Percentiles rank a stretch among this genome's conserved stretches.
Conservation (phyloP, 2,797 vertebrate genomes). For the Acanthopagrus latus region DNA sequence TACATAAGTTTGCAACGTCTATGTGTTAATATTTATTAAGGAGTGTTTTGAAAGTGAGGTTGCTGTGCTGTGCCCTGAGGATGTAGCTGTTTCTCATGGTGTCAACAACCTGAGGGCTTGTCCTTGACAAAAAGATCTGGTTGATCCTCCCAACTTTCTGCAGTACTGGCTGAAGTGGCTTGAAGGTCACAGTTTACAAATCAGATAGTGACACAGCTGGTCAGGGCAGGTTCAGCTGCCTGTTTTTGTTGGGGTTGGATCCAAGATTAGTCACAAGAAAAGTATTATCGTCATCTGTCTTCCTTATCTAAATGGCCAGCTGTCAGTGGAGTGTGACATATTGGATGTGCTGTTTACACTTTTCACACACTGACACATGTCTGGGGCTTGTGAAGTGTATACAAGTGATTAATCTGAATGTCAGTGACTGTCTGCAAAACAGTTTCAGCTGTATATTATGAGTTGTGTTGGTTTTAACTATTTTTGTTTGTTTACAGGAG, state of each 20-base stretch:
- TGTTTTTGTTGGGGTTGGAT: neutral
- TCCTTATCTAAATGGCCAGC: neutral
- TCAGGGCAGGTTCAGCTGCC: neutral
- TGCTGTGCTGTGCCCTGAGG: too few relatives aligned
- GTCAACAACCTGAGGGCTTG: neutral
- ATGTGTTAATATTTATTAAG: neutral
- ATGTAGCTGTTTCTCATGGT: neutral
- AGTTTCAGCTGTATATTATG: neutral
- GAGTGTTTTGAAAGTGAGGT: neutral
- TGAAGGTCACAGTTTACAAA: neutral
- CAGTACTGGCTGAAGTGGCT: neutral
- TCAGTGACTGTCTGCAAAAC: neutral
- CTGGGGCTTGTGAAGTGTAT: neutral
- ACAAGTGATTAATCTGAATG: neutral
- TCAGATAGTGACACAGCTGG: neutral
- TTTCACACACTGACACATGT: neutral
- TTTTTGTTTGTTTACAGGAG: conserved; percentile 83
- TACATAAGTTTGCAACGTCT: neutral
- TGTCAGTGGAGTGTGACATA: neutral
- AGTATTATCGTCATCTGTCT: neutral
- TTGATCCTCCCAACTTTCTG: neutral
- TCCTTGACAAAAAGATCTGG: neutral
- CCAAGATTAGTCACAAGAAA: neutral
- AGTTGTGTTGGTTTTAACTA: neutral
- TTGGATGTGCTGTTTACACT: neutral